Evolutionary conservation across 2,113 vertebrate species (phyloP).

Genomic region (Prinia subflava): DNA sequence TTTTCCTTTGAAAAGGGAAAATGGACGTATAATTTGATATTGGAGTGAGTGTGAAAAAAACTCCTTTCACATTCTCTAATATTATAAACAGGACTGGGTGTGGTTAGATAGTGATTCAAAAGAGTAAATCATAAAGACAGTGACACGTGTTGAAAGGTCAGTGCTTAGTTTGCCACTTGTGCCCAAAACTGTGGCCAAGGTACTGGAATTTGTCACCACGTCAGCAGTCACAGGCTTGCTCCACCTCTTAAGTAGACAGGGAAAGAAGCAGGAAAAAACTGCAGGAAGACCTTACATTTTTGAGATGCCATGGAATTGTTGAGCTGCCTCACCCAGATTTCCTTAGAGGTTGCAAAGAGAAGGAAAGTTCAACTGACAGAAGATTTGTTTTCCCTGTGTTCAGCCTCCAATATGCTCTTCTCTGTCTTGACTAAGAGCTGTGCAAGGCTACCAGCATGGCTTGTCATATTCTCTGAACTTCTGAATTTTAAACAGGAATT

Average conservation of each 20-base stretch:
- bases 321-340: constrained; percentile 9
- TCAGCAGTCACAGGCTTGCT: not conserved
- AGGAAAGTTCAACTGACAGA: not conserved
- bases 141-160: not conserved
- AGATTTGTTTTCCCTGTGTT: not conserved
- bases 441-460: not conserved
- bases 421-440: not conserved
- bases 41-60: not conserved
- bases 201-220: not conserved
- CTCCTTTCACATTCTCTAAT: not conserved
- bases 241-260: not conserved
- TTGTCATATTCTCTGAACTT: not conserved
- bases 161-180: not conserved
- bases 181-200: not conserved
- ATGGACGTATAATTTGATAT: not conserved
- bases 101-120: not conserved
- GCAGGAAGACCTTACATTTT: constrained; percentile 47
- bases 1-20: not conserved
- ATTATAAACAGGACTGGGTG: not conserved
- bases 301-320: not conserved
- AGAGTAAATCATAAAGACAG: not conserved
- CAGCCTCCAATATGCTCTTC: not conserved
- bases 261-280: constrained; percentile 47
- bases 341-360: not conserved
- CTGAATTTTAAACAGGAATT: not conserved